phyloP scores from a whole-genome alignment of 2,888 invertebrate genomes.

The Erynnis tages region DNA sequence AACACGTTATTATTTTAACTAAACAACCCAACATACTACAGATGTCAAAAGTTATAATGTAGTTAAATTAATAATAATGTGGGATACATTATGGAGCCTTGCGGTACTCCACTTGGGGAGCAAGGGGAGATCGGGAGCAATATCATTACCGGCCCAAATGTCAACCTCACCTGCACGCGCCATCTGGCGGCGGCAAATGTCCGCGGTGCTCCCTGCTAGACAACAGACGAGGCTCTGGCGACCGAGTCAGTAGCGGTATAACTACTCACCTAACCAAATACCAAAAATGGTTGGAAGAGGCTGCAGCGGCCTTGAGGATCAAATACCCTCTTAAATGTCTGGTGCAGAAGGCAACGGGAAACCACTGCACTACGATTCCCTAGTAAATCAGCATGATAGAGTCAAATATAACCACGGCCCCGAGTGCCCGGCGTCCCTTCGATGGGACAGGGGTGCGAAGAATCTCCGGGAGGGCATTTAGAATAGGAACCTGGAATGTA shows the following conservation, averaged over 20 bases:
- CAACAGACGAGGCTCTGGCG: background rate
- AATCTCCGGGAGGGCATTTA: constrained; percentile 3
- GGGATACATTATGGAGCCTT: no score
- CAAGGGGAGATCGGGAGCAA: no score
- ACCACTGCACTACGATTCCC: constrained; percentile 19
- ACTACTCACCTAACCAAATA: no score
- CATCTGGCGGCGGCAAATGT: background rate
- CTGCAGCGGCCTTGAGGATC: constrained; percentile 19
- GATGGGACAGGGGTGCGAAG: constrained; percentile 9
- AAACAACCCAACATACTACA: no score
- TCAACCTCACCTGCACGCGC: background rate
- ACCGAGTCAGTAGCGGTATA: background rate
- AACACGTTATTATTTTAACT: no score
- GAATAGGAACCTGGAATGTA: constrained; percentile 12
- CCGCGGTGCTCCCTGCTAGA: background rate
- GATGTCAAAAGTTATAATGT: no score
- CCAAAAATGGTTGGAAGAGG: constrained; percentile 3
- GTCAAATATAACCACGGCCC: constrained; percentile 5
- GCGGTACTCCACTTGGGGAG: no score
- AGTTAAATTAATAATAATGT: no score
- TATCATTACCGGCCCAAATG: background rate
- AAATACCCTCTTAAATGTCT: constrained; percentile 26
- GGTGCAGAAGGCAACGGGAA: constrained; percentile 29
- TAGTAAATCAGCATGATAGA: constrained; percentile 1
- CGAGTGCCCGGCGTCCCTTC: constrained; percentile 1